Percentiles rank a stretch among this genome's conserved stretches.
Conservation (phyloP, 2,797 vertebrate genomes). For the Geotria australis region DNA sequence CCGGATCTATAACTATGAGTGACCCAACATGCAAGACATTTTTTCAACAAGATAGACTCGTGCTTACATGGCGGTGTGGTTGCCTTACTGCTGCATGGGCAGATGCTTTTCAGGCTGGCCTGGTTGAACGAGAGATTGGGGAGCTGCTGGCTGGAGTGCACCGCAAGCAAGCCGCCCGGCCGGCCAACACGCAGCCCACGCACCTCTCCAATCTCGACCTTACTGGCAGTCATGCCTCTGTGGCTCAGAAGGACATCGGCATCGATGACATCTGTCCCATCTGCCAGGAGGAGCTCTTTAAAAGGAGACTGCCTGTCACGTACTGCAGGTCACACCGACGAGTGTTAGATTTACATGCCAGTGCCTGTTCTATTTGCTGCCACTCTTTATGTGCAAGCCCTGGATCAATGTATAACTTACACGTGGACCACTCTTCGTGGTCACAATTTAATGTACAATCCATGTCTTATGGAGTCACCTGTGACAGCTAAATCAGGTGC, state of each 20-base stretch:
- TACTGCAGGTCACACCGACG: conserved; percentile 16
- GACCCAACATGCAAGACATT: no score
- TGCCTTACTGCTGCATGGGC: neutral
- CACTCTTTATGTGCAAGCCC: no score
- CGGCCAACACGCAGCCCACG: neutral
- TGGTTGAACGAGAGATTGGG: conserved; percentile 18
- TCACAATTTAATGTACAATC: no score
- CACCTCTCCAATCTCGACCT: neutral
- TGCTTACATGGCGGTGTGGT: no score
- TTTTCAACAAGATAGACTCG: no score
- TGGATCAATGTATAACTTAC: no score
- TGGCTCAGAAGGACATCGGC: conserved; percentile 9
- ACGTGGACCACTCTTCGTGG: no score
- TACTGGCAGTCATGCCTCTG: conserved; percentile 4
- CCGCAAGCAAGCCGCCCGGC: conserved; percentile 2
- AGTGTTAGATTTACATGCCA: neutral
- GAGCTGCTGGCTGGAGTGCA: conserved; percentile 13
- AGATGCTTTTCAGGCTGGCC: conserved; percentile 18
- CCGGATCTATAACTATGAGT: no score
- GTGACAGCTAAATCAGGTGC: no score
- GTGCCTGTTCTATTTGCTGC: no score
- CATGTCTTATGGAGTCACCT: no score
- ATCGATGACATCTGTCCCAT: conserved; percentile 21
- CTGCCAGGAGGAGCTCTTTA: conserved; percentile 20
- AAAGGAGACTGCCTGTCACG: conserved; percentile 16